Percentiles rank a stretch among this genome's conserved stretches.
phyloP scores from a whole-genome alignment of 2,888 invertebrate genomes.

The Campoplex nolae region DNA sequence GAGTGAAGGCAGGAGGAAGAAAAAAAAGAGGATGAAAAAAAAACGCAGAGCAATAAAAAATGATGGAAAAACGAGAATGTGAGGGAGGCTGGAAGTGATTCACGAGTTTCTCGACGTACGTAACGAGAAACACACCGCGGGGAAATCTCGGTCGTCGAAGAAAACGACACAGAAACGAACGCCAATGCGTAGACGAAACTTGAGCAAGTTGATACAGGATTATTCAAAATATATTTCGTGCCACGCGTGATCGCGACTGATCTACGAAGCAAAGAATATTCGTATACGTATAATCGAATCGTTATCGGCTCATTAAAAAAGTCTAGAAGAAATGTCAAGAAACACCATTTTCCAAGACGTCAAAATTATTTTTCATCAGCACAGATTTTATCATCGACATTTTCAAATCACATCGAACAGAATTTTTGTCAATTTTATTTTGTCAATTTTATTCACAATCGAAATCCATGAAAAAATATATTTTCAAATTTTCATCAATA shows the following conservation, averaged over 20 bases:
- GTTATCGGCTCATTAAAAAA: neutral
- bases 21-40: constrained; percentile 21
- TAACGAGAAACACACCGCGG: constrained; percentile 68
- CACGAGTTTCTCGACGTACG: constrained; percentile 70
- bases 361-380: too few species aligned
- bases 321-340: too few species aligned
- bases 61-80: constrained; percentile 51
- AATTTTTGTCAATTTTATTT: too few species aligned
- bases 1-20: constrained; percentile 20
- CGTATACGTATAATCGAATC: neutral
- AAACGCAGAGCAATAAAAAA: constrained; percentile 32
- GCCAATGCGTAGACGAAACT: constrained; percentile 43
- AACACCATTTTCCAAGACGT: too few species aligned
- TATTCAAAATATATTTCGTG: neutral
- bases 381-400: too few species aligned
- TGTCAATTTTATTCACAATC: too few species aligned
- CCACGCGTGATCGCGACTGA: neutral
- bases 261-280: neutral
- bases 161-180: constrained; percentile 50
- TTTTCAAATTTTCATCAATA: too few species aligned
- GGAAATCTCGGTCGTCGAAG: constrained; percentile 62
- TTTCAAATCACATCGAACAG: too few species aligned
- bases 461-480: too few species aligned
- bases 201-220: constrained; percentile 1
- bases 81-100: constrained; percentile 68